These are phyloP conservation scores for Pogonomyrmex californicus DNA, from an alignment of 1,140 invertebrate species.

Conservation along the genomic window DNA sequence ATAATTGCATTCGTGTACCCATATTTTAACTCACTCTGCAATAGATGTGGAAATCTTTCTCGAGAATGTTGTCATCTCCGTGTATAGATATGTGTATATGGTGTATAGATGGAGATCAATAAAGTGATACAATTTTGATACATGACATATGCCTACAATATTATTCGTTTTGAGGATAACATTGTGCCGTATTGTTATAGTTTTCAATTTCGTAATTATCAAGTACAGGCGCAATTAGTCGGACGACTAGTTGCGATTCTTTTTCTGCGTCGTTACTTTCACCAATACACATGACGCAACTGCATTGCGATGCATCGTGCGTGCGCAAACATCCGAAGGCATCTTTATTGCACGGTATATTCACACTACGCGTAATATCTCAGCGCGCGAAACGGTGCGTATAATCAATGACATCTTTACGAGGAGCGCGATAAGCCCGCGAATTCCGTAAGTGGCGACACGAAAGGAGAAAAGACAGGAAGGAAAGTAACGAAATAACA, in stretches of 20 bases:
- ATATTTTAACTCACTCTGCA: not conserved
- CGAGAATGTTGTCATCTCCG: conserved; percentile 23
- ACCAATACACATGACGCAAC: conserved; percentile 31
- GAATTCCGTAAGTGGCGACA: conserved; percentile 60
- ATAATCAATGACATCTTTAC: conserved; percentile 81
- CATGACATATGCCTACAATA: not conserved
- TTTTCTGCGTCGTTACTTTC: conserved; percentile 62
- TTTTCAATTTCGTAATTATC: not conserved
- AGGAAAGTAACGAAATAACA: not conserved
- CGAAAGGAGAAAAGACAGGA: conserved; percentile 29
- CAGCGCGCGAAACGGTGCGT: conserved; percentile 64
- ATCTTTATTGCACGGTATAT: conserved; percentile 76
- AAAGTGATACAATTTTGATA: not conserved
- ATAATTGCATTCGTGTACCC: not conserved
- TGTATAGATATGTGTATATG: no score
- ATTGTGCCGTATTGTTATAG: not conserved
- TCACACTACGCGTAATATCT: conserved; percentile 74
- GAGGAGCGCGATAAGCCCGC: conserved; percentile 73
- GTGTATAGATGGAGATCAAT: no score
- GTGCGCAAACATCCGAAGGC: conserved; percentile 24
- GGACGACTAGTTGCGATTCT: conserved; percentile 51
- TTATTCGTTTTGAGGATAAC: conserved; percentile 13
- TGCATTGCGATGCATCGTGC: conserved; percentile 18
- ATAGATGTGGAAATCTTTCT: conserved; percentile 39
- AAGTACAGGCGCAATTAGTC: conserved; percentile 58